Percentiles rank a stretch among this genome's conserved stretches.
Evolutionary conservation across 2,888 invertebrate species (phyloP).

Genomic region (Oscheius sp.): DNA sequence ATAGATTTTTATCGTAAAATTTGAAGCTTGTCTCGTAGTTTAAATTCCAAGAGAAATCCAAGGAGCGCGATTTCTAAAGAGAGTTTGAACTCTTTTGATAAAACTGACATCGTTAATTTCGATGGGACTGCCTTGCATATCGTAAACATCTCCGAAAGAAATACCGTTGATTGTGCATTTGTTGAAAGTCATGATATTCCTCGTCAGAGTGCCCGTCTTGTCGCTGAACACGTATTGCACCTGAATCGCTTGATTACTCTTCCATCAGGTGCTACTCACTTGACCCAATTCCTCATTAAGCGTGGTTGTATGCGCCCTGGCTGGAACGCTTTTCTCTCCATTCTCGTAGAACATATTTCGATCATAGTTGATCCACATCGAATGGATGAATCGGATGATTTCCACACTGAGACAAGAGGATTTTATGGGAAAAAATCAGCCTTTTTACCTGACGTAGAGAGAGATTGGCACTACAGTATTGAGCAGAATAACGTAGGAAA

Average conservation of each 20-base stretch:
- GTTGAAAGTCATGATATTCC: conserved; percentile 99
- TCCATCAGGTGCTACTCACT: no score
- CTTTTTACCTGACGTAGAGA: conserved; percentile 93
- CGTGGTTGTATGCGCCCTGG: conserved; percentile 89
- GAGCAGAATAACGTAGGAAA: conserved; percentile 98
- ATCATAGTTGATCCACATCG: conserved; percentile 98
- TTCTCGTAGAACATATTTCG: conserved; percentile 89
- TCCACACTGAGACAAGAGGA: conserved; percentile 76
- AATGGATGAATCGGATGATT: conserved; percentile 96
- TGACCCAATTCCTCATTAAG: conserved; percentile 83
- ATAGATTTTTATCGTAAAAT: conserved; percentile 87
- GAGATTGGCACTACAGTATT: conserved; percentile 99
- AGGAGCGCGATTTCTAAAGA: conserved; percentile 48
- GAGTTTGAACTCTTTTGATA: no score
- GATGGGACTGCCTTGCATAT: conserved; percentile 61
- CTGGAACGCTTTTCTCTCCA: conserved; percentile 64
- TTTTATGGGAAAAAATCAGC: not conserved
- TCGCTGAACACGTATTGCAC: conserved; percentile 99
- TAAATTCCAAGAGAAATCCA: conserved; percentile 88
- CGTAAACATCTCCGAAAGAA: conserved; percentile 84
- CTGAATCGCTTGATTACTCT: no score
- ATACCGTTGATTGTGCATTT: conserved; percentile 94
- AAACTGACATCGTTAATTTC: conserved; percentile 58
- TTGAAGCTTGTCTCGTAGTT: conserved; percentile 90
- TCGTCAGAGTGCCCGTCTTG: conserved; percentile 97